Base-by-base conservation (phyloP, 2,888 invertebrate genomes). In the Acronicta psi region DNA sequence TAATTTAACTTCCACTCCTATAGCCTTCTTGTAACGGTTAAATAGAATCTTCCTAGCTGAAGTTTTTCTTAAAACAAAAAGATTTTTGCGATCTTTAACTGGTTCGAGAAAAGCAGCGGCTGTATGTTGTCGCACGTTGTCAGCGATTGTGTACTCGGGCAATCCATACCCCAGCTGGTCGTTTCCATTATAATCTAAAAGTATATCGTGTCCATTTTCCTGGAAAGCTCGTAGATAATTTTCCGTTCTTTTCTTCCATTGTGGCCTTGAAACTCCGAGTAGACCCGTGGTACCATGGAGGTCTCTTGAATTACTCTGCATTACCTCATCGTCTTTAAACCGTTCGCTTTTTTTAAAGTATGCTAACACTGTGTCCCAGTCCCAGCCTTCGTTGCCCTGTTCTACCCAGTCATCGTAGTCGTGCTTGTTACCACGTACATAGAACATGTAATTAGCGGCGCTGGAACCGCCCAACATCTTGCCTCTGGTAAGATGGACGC, bases 401-500 rank as follows among this genome's bases (percentile, higher is more conserved):
- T 90, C 79, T 6, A 86, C 74, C 67, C 96, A 88, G 55, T 94
- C 90, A 0, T 94, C 81, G 77, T 95, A 97, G 79, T 97, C 97
- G 8, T 82, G 84, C 37, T 94, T 93, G 79, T 96, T 96, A 0
- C 97, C 97, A 70, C 95, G 90, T 0, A 96, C 87, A 73, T 96
- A 96, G 9, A 95, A 80, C 96, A 96, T 96, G 45, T 94, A 95
- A 81, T 97, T 97, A 2, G 96, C 90, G 0, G 93, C 89, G 52
- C 96, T 96, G 8, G 95, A 94, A 0, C 97, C 97, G 0, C 97
- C 97, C 16, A 96, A 85, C 44, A 95, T 94, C 79, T 96, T 96
- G 0, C 96, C 96, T 43, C 97, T 94, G 0, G 95, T 96, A 95
- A 80, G 59, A 37, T 72, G 77, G 17, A 87, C 59, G 14, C 58